Evolutionary conservation across 2,888 invertebrate genomes (phyloP).

Genomic region (Lacanobia oleracea): DNA sequence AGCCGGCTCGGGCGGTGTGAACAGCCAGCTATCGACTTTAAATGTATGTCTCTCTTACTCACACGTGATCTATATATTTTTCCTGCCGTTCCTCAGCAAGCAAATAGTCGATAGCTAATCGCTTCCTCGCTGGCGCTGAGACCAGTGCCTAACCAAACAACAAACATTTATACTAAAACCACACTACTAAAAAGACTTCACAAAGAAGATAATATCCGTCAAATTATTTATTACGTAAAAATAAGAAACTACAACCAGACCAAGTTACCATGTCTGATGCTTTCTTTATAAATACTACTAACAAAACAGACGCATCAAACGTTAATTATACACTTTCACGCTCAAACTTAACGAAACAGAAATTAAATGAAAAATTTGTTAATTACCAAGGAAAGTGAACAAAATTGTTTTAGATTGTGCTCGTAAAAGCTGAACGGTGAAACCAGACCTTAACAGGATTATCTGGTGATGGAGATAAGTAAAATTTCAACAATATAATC

Average conservation of each 20-base stretch:
- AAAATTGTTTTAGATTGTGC: conserved; percentile 36
- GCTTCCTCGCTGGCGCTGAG: too few relatives aligned
- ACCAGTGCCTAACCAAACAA: background rate
- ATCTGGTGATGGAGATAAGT: background rate
- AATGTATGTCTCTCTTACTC: too few relatives aligned
- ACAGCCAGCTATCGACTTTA: too few relatives aligned
- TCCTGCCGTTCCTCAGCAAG: too few relatives aligned
- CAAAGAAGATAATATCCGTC: conserved; percentile 32
- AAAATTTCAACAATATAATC: background rate
- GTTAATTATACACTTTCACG: conserved; percentile 77
- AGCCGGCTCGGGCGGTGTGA: too few relatives aligned
- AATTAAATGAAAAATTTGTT: conserved; percentile 69
- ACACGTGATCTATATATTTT: too few relatives aligned
- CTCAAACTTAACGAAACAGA: conserved; percentile 67
- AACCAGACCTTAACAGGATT: background rate
- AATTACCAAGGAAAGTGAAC: conserved; percentile 68
- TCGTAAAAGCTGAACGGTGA: conserved; percentile 50
- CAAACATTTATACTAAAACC: background rate
- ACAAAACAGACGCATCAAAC: conserved; percentile 60
- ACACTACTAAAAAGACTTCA: background rate
- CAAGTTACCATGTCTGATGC: conserved; percentile 61
- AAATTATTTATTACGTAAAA: conserved; percentile 62
- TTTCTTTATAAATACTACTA: conserved; percentile 68
- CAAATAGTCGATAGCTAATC: too few relatives aligned
- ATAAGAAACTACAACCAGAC: conserved; percentile 61